Evolutionary conservation across 2,797 vertebrate genomes (phyloP).

Genomic region (Hydrophis major): DNA sequence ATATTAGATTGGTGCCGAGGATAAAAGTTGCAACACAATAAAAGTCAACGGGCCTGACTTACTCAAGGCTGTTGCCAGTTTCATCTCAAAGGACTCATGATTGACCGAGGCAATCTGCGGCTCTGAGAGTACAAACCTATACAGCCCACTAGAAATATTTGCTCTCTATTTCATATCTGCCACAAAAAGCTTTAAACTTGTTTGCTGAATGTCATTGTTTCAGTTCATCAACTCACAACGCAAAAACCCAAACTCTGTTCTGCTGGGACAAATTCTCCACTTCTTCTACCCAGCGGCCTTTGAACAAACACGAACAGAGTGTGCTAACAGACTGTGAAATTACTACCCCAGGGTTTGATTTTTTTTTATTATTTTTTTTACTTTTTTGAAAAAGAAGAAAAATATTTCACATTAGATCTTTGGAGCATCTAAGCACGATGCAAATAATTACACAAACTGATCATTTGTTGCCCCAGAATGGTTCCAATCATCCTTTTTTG

Average conservation of each 20-base stretch:
- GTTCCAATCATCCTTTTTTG: conserved; percentile 20
- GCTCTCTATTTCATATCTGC: conserved; percentile 57
- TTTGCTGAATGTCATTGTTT: conserved; percentile 47
- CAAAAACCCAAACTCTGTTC: conserved; percentile 11
- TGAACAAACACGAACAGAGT: conserved; percentile 9
- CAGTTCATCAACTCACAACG: conserved; percentile 49
- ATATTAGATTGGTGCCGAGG: conserved; percentile 37
- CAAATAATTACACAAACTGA: conserved; percentile 33
- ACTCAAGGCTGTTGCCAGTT: conserved; percentile 19
- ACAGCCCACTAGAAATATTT: conserved; percentile 54
- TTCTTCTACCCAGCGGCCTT: not conserved
- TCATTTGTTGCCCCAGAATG: conserved; percentile 14
- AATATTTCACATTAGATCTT: conserved; percentile 8
- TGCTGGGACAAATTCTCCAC: not conserved
- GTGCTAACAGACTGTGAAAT: conserved; percentile 44
- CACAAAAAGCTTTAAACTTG: conserved; percentile 54
- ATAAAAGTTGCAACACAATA: conserved; percentile 52
- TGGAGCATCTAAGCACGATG: conserved; percentile 37
- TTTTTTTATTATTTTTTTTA: not conserved
- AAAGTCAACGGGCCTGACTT: conserved; percentile 57
- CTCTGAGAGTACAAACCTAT: conserved; percentile 44
- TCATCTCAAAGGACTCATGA: conserved; percentile 40
- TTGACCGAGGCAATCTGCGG: conserved; percentile 54
- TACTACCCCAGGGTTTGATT: not conserved
- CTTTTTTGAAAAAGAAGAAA: not conserved